These are phyloP conservation scores for Ciona savignyi DNA, from an alignment of 23 tunicate genomes.

Conservation along the genomic window DNA sequence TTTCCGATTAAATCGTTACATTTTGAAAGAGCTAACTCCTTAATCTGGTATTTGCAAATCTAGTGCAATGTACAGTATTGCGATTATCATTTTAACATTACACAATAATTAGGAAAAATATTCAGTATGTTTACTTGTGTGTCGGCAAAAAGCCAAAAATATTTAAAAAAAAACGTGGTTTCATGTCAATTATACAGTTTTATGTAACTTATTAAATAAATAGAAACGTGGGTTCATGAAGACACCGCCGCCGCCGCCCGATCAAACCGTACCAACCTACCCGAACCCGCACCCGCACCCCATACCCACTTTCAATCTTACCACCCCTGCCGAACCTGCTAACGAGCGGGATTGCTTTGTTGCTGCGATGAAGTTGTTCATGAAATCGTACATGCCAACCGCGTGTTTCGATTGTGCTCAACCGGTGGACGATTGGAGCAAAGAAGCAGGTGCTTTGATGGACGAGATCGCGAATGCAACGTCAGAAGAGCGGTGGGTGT, in stretches of 20 bases:
- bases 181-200: neutral
- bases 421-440: constrained; percentile 57
- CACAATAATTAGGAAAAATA: too few relatives aligned
- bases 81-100: too few relatives aligned
- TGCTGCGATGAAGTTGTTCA: constrained; percentile 53
- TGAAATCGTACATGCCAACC: constrained; percentile 55
- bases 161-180: neutral
- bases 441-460: constrained; percentile 50
- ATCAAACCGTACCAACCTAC: neutral
- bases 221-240: neutral
- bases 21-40: too few relatives aligned
- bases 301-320: too few relatives aligned
- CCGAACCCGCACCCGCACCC: neutral
- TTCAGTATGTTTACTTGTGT: too few relatives aligned
- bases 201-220: neutral
- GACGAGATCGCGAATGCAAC: constrained; percentile 15
- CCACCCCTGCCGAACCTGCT: neutral
- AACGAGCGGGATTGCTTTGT: constrained; percentile 15
- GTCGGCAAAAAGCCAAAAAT: too few relatives aligned
- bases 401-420: constrained; percentile 19
- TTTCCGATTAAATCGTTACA: too few relatives aligned
- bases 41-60: too few relatives aligned
- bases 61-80: too few relatives aligned
- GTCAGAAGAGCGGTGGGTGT: neutral
- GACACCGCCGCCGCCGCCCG: neutral